Conservation (phyloP, 2,113 vertebrate species). For the Zosterops lateralis region DNA sequence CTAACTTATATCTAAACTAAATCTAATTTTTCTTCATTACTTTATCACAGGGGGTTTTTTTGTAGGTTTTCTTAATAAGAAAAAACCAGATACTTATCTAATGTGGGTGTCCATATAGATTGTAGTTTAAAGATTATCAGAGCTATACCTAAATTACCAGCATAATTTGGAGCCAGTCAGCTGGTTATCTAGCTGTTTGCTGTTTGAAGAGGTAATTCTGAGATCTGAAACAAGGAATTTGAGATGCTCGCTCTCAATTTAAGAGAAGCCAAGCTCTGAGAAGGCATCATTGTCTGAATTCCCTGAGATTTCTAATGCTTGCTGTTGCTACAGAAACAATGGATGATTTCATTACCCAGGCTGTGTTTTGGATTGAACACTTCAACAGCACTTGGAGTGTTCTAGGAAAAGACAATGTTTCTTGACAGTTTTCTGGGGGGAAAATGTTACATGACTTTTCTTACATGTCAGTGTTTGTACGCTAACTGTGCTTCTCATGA, state of each 20-base stretch:
- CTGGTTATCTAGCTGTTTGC: background rate
- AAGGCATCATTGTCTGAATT: background rate
- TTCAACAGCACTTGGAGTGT: background rate
- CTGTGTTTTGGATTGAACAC: background rate
- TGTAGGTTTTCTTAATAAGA: background rate
- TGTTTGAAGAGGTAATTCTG: background rate
- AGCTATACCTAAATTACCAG: background rate
- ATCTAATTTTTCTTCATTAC: background rate
- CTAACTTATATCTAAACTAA: background rate
- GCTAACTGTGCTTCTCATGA: background rate
- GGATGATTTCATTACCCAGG: background rate
- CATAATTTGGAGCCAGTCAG: background rate
- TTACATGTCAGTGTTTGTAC: background rate
- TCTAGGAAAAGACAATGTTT: background rate
- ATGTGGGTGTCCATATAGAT: background rate
- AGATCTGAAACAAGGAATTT: background rate
- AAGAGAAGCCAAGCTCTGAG: background rate
- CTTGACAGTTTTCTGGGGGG: background rate
- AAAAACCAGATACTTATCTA: background rate
- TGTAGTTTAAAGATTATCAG: background rate
- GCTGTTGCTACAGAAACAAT: constrained; percentile 10
- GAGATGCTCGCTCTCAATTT: background rate
- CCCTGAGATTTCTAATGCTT: background rate
- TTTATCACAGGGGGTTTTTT: background rate
- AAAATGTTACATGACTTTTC: background rate